These are phyloP conservation scores for Leptosomus discolor DNA, from an alignment of 2,113 vertebrate species.

Conservation along the genomic window DNA sequence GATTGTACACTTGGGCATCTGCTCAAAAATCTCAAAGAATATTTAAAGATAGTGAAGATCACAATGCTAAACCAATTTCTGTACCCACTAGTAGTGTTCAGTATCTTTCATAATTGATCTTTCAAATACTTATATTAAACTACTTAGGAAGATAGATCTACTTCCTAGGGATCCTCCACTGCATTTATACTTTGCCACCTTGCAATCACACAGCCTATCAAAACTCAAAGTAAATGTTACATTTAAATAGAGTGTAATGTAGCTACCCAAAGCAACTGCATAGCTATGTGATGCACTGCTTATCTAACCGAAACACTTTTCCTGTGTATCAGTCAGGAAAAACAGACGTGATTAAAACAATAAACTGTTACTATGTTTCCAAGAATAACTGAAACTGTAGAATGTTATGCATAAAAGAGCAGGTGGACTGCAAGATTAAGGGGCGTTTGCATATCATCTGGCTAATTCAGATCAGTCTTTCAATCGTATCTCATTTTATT, in stretches of 20 bases:
- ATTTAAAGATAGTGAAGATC: neutral
- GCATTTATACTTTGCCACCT: neutral
- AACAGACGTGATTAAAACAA: conserved; percentile 66
- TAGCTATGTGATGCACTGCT: conserved; percentile 49
- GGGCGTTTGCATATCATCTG: neutral
- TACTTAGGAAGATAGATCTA: neutral
- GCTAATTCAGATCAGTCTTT: neutral
- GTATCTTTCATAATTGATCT: neutral
- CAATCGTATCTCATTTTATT: neutral
- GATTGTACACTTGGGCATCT: neutral
- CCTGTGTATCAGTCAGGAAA: conserved; percentile 70
- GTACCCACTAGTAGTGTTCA: neutral
- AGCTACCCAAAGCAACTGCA: neutral
- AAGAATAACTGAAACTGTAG: conserved; percentile 60
- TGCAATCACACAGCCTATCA: neutral
- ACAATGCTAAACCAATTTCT: neutral
- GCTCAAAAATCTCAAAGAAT: neutral
- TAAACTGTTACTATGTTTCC: conserved; percentile 41
- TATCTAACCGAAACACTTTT: conserved; percentile 71
- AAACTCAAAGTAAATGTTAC: neutral
- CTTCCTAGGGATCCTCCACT: neutral
- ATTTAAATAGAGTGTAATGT: neutral
- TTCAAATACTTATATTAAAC: neutral
- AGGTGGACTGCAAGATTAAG: conserved; percentile 56
- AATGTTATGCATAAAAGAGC: neutral